Conservation (phyloP, 2,888 invertebrate species). For the Aromia moschata region DNA sequence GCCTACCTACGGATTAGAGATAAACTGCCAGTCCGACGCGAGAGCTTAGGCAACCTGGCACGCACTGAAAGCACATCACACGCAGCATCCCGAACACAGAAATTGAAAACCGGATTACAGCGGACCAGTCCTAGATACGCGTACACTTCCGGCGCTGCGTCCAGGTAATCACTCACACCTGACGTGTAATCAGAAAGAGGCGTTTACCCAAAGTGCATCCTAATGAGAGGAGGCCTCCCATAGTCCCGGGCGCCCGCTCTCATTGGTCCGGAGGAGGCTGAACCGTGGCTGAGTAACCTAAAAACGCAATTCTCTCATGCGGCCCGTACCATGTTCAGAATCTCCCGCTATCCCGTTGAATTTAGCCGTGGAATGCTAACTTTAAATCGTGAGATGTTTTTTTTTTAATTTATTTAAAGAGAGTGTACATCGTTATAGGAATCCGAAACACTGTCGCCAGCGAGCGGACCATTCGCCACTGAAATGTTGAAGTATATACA, state of each 20-base stretch:
- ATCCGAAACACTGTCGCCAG: conserved; percentile 26
- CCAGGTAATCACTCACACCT: conserved; percentile 63
- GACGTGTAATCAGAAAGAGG: conserved; percentile 64
- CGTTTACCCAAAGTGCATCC: conserved; percentile 58
- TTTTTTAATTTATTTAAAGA: conserved; percentile 49
- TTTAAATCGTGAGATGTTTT: conserved; percentile 51
- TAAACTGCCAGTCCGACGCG: neutral
- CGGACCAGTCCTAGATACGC: conserved; percentile 52
- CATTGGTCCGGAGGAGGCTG: conserved; percentile 54
- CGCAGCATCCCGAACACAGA: conserved; percentile 37
- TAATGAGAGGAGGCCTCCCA: conserved; percentile 59
- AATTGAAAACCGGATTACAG: conserved; percentile 45
- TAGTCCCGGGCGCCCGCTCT: conserved; percentile 44
- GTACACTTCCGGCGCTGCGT: conserved; percentile 59
- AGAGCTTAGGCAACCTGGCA: conserved; percentile 19
- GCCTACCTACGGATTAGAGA: too few species aligned
- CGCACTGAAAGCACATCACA: conserved; percentile 20
- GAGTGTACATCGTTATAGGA: conserved; percentile 49
- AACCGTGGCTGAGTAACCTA: conserved; percentile 35
- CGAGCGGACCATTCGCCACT: conserved; percentile 23
- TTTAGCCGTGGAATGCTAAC: conserved; percentile 43
- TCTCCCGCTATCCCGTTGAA: conserved; percentile 13
- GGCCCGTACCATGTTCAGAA: conserved; percentile 36
- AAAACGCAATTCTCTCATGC: conserved; percentile 27
- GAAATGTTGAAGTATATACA: neutral